These are phyloP conservation scores for Phrynocephalus versicolor DNA, from an alignment of 2,113 vertebrate species.

Conservation along the genomic window DNA sequence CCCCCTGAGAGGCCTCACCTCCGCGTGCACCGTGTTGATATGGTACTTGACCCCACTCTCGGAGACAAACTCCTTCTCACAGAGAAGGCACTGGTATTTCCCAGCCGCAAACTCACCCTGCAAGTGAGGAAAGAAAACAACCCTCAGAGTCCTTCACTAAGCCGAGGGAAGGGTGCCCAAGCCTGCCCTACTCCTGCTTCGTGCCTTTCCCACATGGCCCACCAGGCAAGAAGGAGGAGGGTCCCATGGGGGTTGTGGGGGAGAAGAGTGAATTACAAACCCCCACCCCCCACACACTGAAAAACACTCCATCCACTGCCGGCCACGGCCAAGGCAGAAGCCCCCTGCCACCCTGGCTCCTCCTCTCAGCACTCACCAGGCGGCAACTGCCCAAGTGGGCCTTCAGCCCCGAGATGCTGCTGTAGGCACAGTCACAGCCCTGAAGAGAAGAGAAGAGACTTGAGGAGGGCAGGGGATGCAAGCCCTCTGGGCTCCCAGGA, in stretches of 20 bases:
- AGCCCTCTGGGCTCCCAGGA: background rate
- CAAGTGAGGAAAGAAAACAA: background rate
- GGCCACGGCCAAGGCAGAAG: background rate
- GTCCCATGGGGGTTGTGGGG: no score
- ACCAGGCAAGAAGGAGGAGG: background rate
- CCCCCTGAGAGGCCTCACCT: slow-evolving; percentile 75
- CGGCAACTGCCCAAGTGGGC: slow-evolving; percentile 92
- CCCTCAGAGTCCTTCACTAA: background rate
- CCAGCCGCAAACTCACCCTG: slow-evolving; percentile 92
- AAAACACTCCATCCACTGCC: no score
- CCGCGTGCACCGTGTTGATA: slow-evolving; percentile 91
- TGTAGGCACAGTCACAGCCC: slow-evolving; percentile 90
- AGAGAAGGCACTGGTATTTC: slow-evolving; percentile 92
- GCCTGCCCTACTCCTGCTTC: background rate
- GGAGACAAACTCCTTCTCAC: slow-evolving; percentile 92
- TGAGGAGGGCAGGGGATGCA: background rate
- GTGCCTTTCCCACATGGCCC: background rate
- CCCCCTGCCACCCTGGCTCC: background rate
- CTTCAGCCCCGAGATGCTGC: slow-evolving; percentile 93
- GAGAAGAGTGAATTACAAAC: no score
- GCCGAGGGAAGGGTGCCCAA: background rate
- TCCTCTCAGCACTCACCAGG: slow-evolving; percentile 72
- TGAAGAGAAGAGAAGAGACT: slow-evolving; percentile 36
- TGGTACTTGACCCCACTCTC: slow-evolving; percentile 98
- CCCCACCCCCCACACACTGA: no score